Percentiles rank a stretch among this genome's conserved stretches.
These are phyloP conservation scores for Nesoenas mayeri DNA, from an alignment of 2,113 vertebrate genomes.

Conservation along the genomic window DNA sequence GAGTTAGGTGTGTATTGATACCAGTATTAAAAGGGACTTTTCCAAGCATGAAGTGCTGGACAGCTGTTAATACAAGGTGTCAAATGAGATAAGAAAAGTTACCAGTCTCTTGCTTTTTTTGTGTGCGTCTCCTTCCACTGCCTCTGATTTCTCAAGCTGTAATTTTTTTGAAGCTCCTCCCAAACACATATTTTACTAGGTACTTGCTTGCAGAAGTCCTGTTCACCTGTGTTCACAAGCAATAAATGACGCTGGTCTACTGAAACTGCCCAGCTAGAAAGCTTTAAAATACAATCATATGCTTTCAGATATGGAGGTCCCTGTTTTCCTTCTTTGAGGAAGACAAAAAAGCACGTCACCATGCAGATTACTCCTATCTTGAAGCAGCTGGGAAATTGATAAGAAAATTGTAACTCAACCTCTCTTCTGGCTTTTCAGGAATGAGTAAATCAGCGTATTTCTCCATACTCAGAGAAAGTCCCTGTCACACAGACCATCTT, in stretches of 20 bases:
- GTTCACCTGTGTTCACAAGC: background rate
- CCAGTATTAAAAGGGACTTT: background rate
- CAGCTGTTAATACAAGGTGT: background rate
- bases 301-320: background rate
- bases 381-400: background rate
- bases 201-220: background rate
- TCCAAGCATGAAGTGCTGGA: background rate
- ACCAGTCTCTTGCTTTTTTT: background rate
- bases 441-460: fast-evolving
- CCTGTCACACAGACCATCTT: background rate
- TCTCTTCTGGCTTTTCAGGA: background rate
- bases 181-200: background rate
- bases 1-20: background rate
- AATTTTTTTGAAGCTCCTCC: background rate
- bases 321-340: background rate
- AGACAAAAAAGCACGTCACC: background rate
- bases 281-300: background rate
- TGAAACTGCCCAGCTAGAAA: background rate
- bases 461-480: background rate
- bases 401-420: background rate
- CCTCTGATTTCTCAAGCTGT: background rate
- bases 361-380: background rate
- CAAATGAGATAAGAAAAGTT: background rate
- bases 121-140: background rate
- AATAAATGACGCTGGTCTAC: background rate